A percentile compares a stretch with the other conserved stretches of the same genome.
Conservation (phyloP, 2,888 invertebrate species). For the Dryocosmus kuriphilus region DNA sequence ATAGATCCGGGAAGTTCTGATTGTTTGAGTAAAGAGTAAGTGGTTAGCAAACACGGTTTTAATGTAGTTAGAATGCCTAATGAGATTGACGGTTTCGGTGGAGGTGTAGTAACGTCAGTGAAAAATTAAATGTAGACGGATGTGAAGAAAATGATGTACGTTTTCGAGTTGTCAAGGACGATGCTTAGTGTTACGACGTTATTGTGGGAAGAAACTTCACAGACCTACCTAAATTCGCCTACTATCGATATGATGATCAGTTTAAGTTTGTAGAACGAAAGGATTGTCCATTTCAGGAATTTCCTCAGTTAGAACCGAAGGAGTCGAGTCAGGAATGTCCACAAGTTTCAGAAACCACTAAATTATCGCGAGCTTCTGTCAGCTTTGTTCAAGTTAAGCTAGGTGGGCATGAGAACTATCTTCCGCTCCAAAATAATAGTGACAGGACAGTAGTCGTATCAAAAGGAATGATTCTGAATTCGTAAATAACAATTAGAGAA, state of each 20-base stretch:
- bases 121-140: background rate
- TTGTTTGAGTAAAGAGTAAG: background rate
- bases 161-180: constrained; percentile 43
- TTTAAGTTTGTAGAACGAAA: constrained; percentile 11
- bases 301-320: background rate
- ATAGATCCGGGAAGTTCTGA: background rate
- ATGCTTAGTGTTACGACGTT: constrained; percentile 37
- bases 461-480: background rate
- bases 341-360: background rate
- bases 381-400: constrained; percentile 42
- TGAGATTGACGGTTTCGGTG: background rate
- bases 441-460: background rate
- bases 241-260: no score
- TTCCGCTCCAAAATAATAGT: constrained; percentile 13
- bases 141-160: background rate
- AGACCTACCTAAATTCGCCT: no score
- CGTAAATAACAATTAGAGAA: background rate
- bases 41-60: background rate
- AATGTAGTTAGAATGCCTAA: background rate
- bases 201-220: constrained; percentile 44
- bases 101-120: background rate
- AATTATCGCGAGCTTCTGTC: background rate
- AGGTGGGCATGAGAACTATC: background rate
- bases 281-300: background rate
- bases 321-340: background rate